Evolutionary conservation across 37 sponge, comb jelly and placozoan genomes (phyloP).

Genomic region (Amphimedon queenslandica): DNA sequence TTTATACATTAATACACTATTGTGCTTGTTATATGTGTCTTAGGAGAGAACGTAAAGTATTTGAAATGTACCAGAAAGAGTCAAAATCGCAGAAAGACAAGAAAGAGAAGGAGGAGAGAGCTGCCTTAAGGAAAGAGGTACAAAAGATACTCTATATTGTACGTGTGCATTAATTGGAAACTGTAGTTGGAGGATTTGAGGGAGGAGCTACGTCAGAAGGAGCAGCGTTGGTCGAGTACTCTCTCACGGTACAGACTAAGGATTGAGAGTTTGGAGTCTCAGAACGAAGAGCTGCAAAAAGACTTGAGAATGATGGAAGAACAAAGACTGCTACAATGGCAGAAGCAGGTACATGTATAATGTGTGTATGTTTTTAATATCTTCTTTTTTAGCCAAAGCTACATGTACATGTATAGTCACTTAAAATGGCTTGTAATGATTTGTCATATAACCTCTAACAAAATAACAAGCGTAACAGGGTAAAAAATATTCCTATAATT

Average conservation of each 20-base stretch:
- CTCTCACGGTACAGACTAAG: slow-evolving; percentile 43
- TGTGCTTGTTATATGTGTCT: background rate
- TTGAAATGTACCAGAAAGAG: slow-evolving; percentile 64
- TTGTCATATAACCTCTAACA: no score
- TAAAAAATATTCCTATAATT: no score
- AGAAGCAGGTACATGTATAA: slow-evolving; percentile 34
- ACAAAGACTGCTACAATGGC: slow-evolving; percentile 70
- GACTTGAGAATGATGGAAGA: slow-evolving; percentile 79
- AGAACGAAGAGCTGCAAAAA: slow-evolving; percentile 74
- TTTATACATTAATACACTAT: no score
- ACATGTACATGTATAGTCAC: background rate
- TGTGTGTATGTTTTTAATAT: background rate
- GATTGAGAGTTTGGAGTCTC: slow-evolving; percentile 54
- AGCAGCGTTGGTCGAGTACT: slow-evolving; percentile 72
- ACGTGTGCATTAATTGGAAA: background rate
- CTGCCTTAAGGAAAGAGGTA: slow-evolving; percentile 54
- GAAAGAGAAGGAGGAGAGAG: slow-evolving; percentile 70
- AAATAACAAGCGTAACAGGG: no score
- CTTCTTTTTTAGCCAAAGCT: no score
- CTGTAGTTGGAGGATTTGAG: slow-evolving; percentile 37
- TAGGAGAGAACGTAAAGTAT: slow-evolving; percentile 72
- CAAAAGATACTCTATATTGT: background rate
- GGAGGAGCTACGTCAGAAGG: slow-evolving; percentile 44
- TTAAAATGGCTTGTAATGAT: no score
- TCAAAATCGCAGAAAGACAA: slow-evolving; percentile 36